Base-by-base conservation (phyloP, 2,797 vertebrate genomes). In the Geotrypetes seraphini region DNA sequence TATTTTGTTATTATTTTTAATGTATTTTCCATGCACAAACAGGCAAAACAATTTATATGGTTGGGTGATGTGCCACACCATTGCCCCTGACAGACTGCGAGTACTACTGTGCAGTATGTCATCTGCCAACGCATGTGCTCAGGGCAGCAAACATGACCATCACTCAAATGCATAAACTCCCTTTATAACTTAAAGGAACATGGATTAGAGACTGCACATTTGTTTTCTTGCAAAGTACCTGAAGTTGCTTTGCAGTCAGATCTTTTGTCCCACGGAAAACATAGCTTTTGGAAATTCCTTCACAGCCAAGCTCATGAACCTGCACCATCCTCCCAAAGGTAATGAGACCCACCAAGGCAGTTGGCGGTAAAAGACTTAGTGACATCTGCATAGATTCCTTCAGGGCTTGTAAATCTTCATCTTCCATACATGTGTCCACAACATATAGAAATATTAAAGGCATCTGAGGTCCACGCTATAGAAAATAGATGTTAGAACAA, bases 301-400 rank as follows among this genome's bases (percentile, higher is more conserved):
- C 93, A 40, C 92, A 97, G 55, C 94, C 92, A 32, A 97, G 81
- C 54, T 97, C 93, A 7, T 97, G 94, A 25, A 97, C 93, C 64
- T 97, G 94, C 2, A 97, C 88, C 92, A 97, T 97, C 52, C 93
- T 86, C 11, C 94, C 93, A 39, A 97, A 97, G 14, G 93, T 97
- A 56, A 97, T 95, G 43, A 97, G 89, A 12, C 94, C 94, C 2
- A 97, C 93, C 44, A 97, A 79, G 0, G 92, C 90, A 0, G 92
- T 92, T 28, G 92, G 89, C 14, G 93, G 94, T 54, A 97, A 69
- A 25, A 97, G 81, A 37, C 91, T 96, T 28, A 97, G 74, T 0
- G 94, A 97, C 94, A 97, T 97, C 59, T 97, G 94, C 73, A 97
- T 82, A 3, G 93, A 97, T 66, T 97, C 94, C 57, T 94, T 97